A percentile compares a stretch with the other conserved stretches of the same genome.
phyloP scores from a whole-genome alignment of 92 coral and sea anemone genomes.

The Muricea muricata region DNA sequence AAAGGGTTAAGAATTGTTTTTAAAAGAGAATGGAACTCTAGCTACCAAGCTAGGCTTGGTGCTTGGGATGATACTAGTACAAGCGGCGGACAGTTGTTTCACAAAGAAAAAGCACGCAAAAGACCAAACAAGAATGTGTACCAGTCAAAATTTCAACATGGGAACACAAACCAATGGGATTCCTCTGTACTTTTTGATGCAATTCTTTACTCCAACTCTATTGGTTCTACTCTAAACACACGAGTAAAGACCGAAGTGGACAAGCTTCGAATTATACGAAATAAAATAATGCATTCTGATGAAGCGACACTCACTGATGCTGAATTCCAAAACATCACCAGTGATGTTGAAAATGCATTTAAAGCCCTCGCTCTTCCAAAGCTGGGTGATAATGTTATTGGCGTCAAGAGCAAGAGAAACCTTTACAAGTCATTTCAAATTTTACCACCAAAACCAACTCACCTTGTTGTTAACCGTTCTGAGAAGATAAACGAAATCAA shows the following conservation, averaged over 20 bases:
- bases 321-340: not conserved
- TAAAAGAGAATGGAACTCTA: slow-evolving; percentile 34
- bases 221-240: slow-evolving; percentile 47
- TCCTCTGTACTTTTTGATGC: slow-evolving; percentile 54
- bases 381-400: not conserved
- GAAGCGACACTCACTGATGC: not conserved
- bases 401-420: not conserved
- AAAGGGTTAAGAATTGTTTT: not conserved
- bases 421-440: slow-evolving; percentile 10
- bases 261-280: not conserved
- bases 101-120: slow-evolving; percentile 2
- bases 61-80: slow-evolving; percentile 58
- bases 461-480: slow-evolving; percentile 24
- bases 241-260: slow-evolving; percentile 26
- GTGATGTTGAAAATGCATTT: not conserved
- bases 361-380: not conserved
- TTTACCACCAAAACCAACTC: slow-evolving; percentile 62
- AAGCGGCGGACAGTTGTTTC: slow-evolving; percentile 54
- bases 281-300: slow-evolving; percentile 32
- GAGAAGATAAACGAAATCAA: slow-evolving; percentile 15
- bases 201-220: slow-evolving; percentile 52
- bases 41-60: slow-evolving; percentile 42
- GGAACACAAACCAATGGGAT: slow-evolving; percentile 65
- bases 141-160: slow-evolving; percentile 43
- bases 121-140: slow-evolving; percentile 7